phyloP scores from a whole-genome alignment of 2,113 vertebrate genomes.

The Gambusia holbrooki region DNA sequence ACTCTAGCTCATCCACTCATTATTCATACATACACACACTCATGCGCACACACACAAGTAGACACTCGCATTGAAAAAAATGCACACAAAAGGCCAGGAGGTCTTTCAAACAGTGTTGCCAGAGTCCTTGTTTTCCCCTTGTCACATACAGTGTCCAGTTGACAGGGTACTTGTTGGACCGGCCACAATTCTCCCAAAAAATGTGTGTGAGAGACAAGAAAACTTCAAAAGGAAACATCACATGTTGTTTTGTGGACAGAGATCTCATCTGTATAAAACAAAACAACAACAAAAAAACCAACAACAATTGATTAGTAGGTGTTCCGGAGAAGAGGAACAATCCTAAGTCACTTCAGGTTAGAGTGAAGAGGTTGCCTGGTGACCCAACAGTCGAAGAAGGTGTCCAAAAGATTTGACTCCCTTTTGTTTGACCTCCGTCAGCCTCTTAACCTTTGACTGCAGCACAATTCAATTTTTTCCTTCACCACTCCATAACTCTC shows the following conservation, averaged over 20 bases:
- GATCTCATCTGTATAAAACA: slow-evolving; percentile 26
- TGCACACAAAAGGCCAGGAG: slow-evolving; percentile 70
- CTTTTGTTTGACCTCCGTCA: slow-evolving; percentile 46
- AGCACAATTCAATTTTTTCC: slow-evolving; percentile 39
- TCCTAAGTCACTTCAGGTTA: slow-evolving; percentile 64
- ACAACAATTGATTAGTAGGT: slow-evolving; percentile 58
- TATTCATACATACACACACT: slow-evolving; percentile 49
- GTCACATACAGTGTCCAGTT: slow-evolving; percentile 59
- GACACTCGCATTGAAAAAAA: slow-evolving; percentile 37
- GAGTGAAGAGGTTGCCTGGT: slow-evolving; percentile 44
- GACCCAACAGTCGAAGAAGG: slow-evolving; percentile 48
- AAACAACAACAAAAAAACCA: slow-evolving; percentile 20
- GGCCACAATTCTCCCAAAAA: slow-evolving; percentile 61
- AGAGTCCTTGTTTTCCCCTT: slow-evolving; percentile 58
- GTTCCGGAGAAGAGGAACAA: slow-evolving; percentile 56
- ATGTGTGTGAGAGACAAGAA: slow-evolving; percentile 50
- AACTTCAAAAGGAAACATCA: slow-evolving; percentile 28
- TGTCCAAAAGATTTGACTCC: slow-evolving; percentile 50
- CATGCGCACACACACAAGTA: slow-evolving; percentile 48
- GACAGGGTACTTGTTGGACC: slow-evolving; percentile 49
- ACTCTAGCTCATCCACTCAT: slow-evolving; percentile 54
- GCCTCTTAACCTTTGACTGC: slow-evolving; percentile 49
- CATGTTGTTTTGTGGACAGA: slow-evolving; percentile 45
- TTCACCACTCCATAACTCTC: slow-evolving; percentile 51
- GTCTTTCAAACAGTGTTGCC: slow-evolving; percentile 67